phyloP scores from a whole-genome alignment of 2,113 vertebrate species.

The Passer domesticus region DNA sequence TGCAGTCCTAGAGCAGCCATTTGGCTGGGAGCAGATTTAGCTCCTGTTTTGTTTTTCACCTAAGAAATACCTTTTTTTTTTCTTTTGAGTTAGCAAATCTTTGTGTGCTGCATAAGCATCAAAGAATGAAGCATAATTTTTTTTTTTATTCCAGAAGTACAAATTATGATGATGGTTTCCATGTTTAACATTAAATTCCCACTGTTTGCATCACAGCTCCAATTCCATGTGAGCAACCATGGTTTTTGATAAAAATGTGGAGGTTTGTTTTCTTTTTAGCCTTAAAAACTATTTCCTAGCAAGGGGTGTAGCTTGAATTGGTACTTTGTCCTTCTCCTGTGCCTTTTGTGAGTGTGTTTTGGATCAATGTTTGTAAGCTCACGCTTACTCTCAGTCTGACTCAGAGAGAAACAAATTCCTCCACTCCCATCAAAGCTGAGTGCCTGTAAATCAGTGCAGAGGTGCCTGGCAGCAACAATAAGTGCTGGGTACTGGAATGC shows the following conservation, averaged over 20 bases:
- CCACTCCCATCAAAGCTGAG: neutral
- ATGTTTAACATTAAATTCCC: neutral
- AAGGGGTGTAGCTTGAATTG: neutral
- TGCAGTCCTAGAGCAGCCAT: neutral
- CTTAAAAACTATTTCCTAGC: neutral
- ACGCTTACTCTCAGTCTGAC: neutral
- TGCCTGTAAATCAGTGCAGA: neutral
- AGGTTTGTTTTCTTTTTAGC: neutral
- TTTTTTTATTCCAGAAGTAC: neutral
- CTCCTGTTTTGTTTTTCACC: neutral
- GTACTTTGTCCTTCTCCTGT: neutral
- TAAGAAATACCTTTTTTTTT: neutral
- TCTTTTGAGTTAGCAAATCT: neutral
- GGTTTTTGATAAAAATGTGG: neutral
- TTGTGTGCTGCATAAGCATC: neutral
- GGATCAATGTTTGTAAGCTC: slow-evolving; percentile 23
- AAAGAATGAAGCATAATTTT: neutral
- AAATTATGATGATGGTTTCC: neutral
- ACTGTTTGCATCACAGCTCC: neutral
- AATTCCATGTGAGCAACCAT: neutral
- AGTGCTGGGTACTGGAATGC: neutral
- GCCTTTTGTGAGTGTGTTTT: neutral
- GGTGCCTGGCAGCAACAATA: neutral
- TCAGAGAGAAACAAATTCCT: neutral
- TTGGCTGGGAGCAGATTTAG: neutral